Evolutionary conservation across 2,888 invertebrate genomes (phyloP).

Genomic region (Cerceris ruficornis): DNA sequence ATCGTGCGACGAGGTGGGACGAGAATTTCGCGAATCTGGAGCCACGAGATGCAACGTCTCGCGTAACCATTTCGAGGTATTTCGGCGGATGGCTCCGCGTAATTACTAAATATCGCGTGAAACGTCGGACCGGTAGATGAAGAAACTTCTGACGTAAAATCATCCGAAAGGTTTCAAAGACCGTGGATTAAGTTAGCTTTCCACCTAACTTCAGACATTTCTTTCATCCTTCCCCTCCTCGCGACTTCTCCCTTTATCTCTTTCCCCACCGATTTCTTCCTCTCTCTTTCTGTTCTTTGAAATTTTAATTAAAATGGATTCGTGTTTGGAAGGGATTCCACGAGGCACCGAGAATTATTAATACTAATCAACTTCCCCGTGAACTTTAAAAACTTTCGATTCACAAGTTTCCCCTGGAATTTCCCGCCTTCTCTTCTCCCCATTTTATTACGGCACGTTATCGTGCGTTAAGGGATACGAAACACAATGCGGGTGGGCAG

Average conservation of each 20-base stretch:
- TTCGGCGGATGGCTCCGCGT: slow-evolving; percentile 5
- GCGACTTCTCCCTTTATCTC: no score
- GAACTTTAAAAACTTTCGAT: background rate
- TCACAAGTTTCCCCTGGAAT: background rate
- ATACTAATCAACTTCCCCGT: slow-evolving; percentile 1
- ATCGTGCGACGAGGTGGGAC: slow-evolving; percentile 15
- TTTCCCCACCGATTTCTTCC: no score
- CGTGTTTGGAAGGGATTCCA: background rate
- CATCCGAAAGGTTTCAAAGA: background rate
- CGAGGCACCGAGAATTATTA: background rate
- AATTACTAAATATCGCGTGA: slow-evolving; percentile 55
- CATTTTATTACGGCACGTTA: background rate
- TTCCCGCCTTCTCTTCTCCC: background rate
- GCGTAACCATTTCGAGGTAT: background rate
- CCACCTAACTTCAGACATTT: slow-evolving; percentile 32
- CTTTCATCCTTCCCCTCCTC: background rate
- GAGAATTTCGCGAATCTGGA: background rate
- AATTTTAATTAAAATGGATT: slow-evolving; percentile 37
- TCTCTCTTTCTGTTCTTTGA: background rate
- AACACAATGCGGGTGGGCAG: slow-evolving; percentile 1
- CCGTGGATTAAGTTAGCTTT: slow-evolving; percentile 29
- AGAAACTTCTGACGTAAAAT: slow-evolving; percentile 11
- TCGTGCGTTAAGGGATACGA: background rate
- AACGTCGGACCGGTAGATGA: slow-evolving; percentile 10
- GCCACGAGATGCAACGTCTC: background rate